Evolutionary conservation across 1,140 invertebrate species (phyloP), one percentile per base, ranked within the genome.

Genomic region (Pectinophora gossypiella): DNA sequence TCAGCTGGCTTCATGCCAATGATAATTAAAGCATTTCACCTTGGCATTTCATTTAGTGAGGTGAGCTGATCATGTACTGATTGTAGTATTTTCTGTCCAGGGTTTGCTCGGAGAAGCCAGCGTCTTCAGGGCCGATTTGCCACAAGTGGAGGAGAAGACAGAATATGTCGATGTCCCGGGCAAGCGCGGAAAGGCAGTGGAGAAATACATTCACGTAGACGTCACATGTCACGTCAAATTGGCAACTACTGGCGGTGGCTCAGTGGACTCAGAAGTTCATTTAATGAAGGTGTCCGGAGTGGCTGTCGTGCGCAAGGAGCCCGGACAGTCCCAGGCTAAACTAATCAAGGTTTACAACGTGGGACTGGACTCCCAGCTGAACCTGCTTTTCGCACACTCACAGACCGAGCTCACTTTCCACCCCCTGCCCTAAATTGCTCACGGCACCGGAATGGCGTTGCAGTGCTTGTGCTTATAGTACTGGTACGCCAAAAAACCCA

Each of bases 311-410:
- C 83, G 89, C n/a, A 92, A 91, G 62, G 87, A 89, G 18, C 88
- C 90, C 0, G 85, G 82, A 9, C 67, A 81, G 45, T 60, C 80
- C 10, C 66, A 69, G 43, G 91, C 91, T 1, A 84, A 87, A 42
- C 73, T 93, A 0, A 66, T 90, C 7, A 88, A 89, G 64, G 89
- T 93, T 5, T 91, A 90, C 68, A 91, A 92, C 62, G 90, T 93
- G 27, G 92, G 91, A 64, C 74, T 93, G 36, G 91, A 92, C 60
- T 92, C 91, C 0, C 90, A 92, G 63, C 71, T 93, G 18, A 92
- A 92, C 66, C 70, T 92, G 46, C 68, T 93, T 18, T 93, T 92
- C 68, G 87, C 90, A 0, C 89, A 89, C 65, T 90, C 90, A 59
- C 88, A 91, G 57, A 90, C 90, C 19, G 89, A 91, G 72, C 81